Evolutionary conservation across 1,140 invertebrate species (phyloP), one percentile per base, ranked within the genome.

Genomic region (Heliconius himera): DNA sequence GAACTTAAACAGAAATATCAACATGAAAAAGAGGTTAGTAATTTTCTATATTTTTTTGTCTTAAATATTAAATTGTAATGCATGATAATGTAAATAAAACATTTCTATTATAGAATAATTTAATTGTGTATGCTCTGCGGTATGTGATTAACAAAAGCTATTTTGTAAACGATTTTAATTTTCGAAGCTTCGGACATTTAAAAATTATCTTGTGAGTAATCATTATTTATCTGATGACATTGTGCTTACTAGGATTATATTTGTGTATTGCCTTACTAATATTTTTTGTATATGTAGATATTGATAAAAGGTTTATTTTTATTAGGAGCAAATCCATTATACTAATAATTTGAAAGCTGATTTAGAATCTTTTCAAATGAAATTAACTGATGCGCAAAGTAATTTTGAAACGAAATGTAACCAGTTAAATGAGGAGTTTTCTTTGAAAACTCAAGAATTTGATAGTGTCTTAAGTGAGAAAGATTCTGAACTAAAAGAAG

Each of bases 11-110:
- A 90, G 73, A 84, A 88, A 51, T 87, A 92, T 84, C 83, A 84
- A 83, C 87, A 90, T 29, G 93, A 94, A 56, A 94, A 91, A 83
- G 88, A 94, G 91, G 93, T 94, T 73, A 90, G 92, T 85, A 74
- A 41, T 18, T 70, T 81, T 46, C 71, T 77, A 56, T 20, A 56
- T 18, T 41, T 13, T 41, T 66, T 66, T 29, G 60, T 29, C n/a
- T 13, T 66, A 9, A 13, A 66, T 66, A 3, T 66, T 29, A 26
- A 26, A 13, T 41, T 20, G 29, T 70, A 70, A 36, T 70, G 70
- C 70, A 70, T 70, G 70, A 36, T 51, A 20, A 56, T 56, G 54
- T 56, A 56, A n/a, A 56, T 56, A 56, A 22, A 22, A 9, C 8
- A 22, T n/a, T 22, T 56, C 22, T 8, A 56, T 22, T 22, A 56